phyloP scores from a whole-genome alignment of 1,140 invertebrate species.

The Bombus soroeensis region DNA sequence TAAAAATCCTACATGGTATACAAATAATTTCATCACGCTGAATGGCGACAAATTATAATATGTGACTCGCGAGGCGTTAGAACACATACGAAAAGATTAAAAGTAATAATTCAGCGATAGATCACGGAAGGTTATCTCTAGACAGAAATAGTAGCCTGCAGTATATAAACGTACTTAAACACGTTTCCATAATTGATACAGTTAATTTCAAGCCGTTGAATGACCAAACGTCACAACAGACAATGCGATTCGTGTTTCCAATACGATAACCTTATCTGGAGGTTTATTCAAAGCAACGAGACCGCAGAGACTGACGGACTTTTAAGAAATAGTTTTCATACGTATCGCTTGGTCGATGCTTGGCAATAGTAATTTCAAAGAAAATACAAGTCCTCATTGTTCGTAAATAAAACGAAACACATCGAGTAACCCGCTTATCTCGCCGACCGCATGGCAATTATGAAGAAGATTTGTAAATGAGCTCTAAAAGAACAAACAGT shows the following conservation, averaged over 20 bases:
- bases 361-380: not conserved
- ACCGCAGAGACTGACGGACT: not conserved
- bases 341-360: too few species aligned
- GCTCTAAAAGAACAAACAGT: not conserved
- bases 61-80: not conserved
- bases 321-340: not conserved
- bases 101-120: not conserved
- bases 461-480: conserved; percentile 11
- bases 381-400: conserved; percentile 14
- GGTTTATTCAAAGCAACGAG: conserved; percentile 7
- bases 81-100: not conserved
- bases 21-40: not conserved
- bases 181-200: conserved; percentile 3
- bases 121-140: not conserved
- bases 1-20: not conserved
- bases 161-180: not conserved
- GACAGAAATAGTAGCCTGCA: not conserved
- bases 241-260: conserved; percentile 1
- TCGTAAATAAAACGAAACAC: not conserved
- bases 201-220: conserved; percentile 6
- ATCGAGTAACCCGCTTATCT: not conserved
- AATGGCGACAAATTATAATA: not conserved
- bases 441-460: not conserved
- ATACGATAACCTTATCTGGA: conserved; percentile 1
- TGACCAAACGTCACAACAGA: not conserved